phyloP scores from a whole-genome alignment of 2,113 vertebrate genomes.

The Hippocampus abdominalis region DNA sequence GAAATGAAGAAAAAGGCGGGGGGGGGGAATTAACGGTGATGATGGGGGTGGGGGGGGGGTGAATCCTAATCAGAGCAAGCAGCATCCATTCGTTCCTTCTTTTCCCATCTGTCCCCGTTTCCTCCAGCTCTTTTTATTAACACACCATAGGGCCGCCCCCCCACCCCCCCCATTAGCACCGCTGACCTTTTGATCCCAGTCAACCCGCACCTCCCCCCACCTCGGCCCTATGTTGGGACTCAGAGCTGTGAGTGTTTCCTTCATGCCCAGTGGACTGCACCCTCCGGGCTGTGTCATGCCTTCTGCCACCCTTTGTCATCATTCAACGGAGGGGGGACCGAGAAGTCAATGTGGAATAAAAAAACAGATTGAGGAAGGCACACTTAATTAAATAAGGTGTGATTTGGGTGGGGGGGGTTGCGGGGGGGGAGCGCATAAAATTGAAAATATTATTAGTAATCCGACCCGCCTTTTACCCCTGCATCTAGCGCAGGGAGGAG shows the following conservation, averaged over 20 bases:
- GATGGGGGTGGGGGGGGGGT: conserved; percentile 19
- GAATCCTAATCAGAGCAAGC: conserved; percentile 40
- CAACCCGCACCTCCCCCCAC: neutral
- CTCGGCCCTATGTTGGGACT: neutral
- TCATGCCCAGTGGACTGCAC: neutral
- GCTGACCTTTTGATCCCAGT: conserved; percentile 36
- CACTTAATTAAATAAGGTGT: neutral
- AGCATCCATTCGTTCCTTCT: conserved; percentile 42
- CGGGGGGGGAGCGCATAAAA: conserved; percentile 23
- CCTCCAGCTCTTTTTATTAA: conserved; percentile 47
- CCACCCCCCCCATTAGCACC: conserved; percentile 27
- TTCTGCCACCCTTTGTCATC: conserved; percentile 22
- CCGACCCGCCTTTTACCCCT: neutral
- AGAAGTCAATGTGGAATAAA: neutral
- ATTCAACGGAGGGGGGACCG: neutral
- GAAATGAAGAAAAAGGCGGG: conserved; percentile 15
- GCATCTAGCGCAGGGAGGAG: conserved; percentile 31
- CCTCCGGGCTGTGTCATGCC: conserved; percentile 7
- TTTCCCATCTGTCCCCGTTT: conserved; percentile 52
- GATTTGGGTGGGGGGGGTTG: neutral
- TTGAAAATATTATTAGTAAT: conserved; percentile 34
- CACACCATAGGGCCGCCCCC: conserved; percentile 27
- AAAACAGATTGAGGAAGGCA: neutral
- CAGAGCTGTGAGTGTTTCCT: conserved; percentile 16
- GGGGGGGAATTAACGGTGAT: conserved; percentile 7